Percentiles rank a stretch among this genome's conserved stretches.
These are phyloP conservation scores for Disparrhopalites patrizii DNA, from an alignment of 2,888 invertebrate genomes.

Conservation along the genomic window DNA sequence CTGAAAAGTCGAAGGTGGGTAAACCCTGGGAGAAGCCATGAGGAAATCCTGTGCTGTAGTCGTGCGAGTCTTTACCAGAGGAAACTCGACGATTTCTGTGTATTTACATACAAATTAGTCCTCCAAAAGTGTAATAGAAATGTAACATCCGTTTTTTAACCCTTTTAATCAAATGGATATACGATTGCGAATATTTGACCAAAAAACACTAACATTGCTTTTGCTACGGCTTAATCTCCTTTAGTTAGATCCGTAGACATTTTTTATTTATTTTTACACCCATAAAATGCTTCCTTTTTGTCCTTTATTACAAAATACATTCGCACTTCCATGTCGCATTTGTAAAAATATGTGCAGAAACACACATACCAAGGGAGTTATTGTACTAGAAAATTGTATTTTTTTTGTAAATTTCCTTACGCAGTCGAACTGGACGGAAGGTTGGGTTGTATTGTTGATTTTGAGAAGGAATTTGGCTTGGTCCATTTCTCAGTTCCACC, in stretches of 20 bases:
- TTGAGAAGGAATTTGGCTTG: constrained; percentile 11
- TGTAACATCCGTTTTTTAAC: neutral
- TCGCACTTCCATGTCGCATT: neutral
- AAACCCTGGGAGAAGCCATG: constrained; percentile 40
- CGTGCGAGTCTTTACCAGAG: constrained; percentile 14
- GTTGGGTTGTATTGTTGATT: constrained; percentile 8
- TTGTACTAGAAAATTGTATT: neutral
- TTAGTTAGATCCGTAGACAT: no score
- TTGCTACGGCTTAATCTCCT: no score
- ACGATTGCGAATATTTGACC: neutral
- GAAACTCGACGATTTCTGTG: constrained; percentile 13
- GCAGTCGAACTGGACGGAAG: constrained; percentile 5
- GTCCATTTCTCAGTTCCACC: constrained; percentile 21
- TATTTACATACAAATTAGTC: neutral
- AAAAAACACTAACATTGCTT: no score
- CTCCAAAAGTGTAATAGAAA: neutral
- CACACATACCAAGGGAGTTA: neutral
- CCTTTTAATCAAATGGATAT: neutral
- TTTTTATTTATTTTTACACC: neutral
- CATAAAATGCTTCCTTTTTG: no score
- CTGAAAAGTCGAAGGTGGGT: constrained; percentile 40
- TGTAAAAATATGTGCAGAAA: no score
- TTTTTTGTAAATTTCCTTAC: constrained; percentile 2
- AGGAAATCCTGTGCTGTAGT: constrained; percentile 40
- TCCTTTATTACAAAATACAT: no score